Evolutionary conservation across 2,113 vertebrate genomes (phyloP).

Genomic region (Daboia siamensis): DNA sequence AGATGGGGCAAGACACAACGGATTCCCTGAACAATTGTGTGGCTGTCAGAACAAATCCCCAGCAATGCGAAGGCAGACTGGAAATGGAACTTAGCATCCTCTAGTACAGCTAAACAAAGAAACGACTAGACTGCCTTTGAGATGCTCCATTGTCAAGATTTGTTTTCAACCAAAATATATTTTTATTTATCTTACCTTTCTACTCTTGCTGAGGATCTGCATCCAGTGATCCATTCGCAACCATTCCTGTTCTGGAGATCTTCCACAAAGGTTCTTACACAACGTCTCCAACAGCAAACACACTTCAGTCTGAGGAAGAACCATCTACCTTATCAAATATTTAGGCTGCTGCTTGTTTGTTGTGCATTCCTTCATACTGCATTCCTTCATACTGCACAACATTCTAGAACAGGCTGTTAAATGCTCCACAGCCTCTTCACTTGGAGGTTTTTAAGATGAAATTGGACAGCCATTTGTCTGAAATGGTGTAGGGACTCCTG

Average conservation of each 20-base stretch:
- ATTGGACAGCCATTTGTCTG: not conserved
- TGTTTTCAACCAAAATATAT: not conserved
- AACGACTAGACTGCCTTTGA: not conserved
- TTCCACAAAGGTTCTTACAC: not conserved
- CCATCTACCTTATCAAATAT: not conserved
- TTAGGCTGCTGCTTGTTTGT: not conserved
- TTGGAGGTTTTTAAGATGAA: not conserved
- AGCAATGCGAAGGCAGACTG: not conserved
- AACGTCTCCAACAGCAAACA: not conserved
- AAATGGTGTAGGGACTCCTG: not conserved
- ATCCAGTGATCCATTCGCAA: not conserved
- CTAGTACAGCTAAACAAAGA: not conserved
- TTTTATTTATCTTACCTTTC: not conserved
- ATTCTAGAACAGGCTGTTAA: not conserved
- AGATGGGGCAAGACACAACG: not conserved
- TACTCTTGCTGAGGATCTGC: not conserved
- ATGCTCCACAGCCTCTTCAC: not conserved
- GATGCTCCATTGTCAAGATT: not conserved
- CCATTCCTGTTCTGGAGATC: not conserved
- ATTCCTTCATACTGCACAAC: not conserved
- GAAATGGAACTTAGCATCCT: constrained; percentile 36
- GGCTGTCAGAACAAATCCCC: constrained; percentile 34
- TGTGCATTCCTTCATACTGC: not conserved
- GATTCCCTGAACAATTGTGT: not conserved
- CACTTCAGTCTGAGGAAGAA: not conserved